Percentiles rank a stretch among this genome's conserved stretches.
These are phyloP conservation scores for Gasterosteus nipponicus DNA, from an alignment of 2,113 vertebrate species.

Conservation along the genomic window DNA sequence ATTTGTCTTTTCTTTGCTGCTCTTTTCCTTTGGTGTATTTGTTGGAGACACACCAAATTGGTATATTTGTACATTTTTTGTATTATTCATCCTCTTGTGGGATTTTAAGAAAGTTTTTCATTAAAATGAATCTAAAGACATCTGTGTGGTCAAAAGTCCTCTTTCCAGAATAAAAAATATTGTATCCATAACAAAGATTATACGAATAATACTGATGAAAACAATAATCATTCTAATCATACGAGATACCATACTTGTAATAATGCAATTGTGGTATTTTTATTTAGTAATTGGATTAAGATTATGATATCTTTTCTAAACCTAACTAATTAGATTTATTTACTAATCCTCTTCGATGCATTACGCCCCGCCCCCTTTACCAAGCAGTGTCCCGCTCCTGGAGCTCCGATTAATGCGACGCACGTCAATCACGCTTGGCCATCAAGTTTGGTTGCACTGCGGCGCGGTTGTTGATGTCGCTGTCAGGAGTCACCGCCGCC, in stretches of 20 bases:
- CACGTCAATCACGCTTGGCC: not conserved
- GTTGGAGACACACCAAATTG: no score
- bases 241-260: not conserved
- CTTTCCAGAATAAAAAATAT: no score
- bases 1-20: no score
- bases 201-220: no score
- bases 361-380: not conserved
- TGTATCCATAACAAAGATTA: no score
- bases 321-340: not conserved
- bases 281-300: not conserved
- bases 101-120: no score
- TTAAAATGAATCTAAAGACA: no score
- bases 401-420: conserved; percentile 55
- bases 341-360: fast-evolving
- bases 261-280: no score
- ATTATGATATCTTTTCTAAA: not conserved
- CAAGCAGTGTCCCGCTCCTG: fast-evolving
- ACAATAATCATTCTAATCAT: not conserved
- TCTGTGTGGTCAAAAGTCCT: no score
- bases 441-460: conserved; percentile 53
- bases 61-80: no score
- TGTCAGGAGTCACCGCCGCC: conserved; percentile 65
- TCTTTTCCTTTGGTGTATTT: no score
- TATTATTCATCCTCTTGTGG: no score
- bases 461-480: conserved; percentile 41